These are phyloP conservation scores for Crotophaga sulcirostris DNA, from an alignment of 2,113 vertebrate genomes.

Conservation along the genomic window DNA sequence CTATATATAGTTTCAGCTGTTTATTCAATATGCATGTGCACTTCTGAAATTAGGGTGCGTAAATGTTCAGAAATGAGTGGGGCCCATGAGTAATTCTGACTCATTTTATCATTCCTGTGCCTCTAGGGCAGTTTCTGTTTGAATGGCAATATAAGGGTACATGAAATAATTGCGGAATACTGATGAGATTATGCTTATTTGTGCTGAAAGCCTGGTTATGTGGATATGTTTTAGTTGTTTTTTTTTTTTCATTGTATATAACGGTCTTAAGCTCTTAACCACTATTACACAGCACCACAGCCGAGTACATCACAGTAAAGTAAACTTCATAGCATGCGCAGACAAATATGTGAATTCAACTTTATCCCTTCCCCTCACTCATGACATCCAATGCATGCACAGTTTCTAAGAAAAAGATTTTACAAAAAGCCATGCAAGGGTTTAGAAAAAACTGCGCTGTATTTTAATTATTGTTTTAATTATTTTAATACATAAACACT, in stretches of 20 bases:
- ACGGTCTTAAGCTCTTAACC: neutral
- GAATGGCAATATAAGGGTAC: neutral
- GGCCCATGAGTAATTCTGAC: neutral
- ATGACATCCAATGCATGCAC: conserved; percentile 26
- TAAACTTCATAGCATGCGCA: neutral
- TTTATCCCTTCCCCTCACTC: neutral
- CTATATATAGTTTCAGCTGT: neutral
- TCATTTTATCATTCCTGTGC: neutral
- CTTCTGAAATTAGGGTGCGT: neutral
- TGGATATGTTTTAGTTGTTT: neutral
- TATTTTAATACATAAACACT: neutral
- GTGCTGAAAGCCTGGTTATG: neutral
- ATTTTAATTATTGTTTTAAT: neutral
- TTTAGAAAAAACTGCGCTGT: neutral
- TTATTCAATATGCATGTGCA: neutral
- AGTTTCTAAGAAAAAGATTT: neutral
- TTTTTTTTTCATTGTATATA: neutral
- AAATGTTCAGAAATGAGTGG: neutral
- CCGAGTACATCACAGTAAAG: neutral
- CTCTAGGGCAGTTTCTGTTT: neutral
- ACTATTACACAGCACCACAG: neutral
- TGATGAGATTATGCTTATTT: neutral
- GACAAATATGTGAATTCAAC: neutral
- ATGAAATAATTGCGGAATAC: neutral
- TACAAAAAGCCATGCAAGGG: conserved; percentile 31